These are phyloP conservation scores for Drosophila neutralis DNA, from an alignment of 2,888 invertebrate genomes.

Conservation along the genomic window DNA sequence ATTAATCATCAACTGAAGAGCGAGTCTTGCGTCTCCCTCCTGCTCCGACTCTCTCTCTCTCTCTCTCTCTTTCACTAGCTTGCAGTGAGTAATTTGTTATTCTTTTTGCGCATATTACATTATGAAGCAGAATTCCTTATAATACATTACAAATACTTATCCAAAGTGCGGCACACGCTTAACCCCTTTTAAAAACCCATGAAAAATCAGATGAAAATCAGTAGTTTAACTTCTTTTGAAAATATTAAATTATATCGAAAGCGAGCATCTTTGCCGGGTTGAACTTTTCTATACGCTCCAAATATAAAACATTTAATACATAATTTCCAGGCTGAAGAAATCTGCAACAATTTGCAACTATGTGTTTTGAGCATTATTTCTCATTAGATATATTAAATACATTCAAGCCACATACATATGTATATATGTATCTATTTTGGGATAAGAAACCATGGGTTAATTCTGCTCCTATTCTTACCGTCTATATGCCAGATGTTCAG, in stretches of 20 bases:
- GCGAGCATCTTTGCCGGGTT: neutral
- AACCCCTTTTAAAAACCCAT: neutral
- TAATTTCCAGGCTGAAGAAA: neutral
- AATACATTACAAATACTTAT: slow-evolving; percentile 38
- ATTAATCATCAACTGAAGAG: slow-evolving; percentile 71
- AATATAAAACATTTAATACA: neutral
- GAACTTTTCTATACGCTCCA: neutral
- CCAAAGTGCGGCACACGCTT: neutral
- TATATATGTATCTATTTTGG: neutral
- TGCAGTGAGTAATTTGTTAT: slow-evolving; percentile 71
- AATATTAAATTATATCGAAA: neutral
- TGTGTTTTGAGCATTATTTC: neutral
- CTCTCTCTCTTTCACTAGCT: slow-evolving; percentile 1
- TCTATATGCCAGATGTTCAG: neutral
- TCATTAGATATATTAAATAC: neutral
- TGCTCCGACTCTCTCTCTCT: neutral
- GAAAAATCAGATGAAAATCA: neutral
- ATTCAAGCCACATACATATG: neutral
- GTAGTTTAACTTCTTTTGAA: neutral
- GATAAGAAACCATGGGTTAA: neutral
- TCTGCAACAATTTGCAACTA: neutral
- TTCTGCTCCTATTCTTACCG: neutral
- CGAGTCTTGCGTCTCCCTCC: neutral
- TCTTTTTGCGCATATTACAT: slow-evolving; percentile 58
- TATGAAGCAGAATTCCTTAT: slow-evolving; percentile 35